Conservation (phyloP, 2,797 vertebrate genomes). For the Sebastes wilsoni region DNA sequence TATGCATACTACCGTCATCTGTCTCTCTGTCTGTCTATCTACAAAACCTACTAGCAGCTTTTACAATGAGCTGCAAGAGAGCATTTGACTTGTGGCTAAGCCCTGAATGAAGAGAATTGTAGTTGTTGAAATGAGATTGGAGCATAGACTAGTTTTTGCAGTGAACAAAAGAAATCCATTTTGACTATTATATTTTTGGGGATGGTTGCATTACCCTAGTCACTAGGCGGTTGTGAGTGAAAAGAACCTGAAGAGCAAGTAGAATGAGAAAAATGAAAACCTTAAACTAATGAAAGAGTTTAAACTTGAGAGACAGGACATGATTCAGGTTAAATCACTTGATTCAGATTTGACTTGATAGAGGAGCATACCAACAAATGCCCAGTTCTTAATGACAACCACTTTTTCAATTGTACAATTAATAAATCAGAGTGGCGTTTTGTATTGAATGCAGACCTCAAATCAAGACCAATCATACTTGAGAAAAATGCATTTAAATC, state of each 20-base stretch:
- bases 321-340: background rate
- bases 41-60: background rate
- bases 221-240: background rate
- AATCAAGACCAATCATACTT: background rate
- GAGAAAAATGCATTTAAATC: background rate
- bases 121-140: background rate
- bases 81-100: background rate
- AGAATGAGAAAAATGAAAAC: background rate
- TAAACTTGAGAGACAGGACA: background rate
- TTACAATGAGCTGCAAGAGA: constrained; percentile 12
- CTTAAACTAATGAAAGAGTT: too few relatives aligned
- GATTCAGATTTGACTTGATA: background rate
- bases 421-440: background rate
- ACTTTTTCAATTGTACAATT: background rate
- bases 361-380: background rate
- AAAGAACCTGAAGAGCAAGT: background rate
- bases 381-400: background rate
- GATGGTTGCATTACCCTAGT: background rate
- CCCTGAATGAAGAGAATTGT: background rate
- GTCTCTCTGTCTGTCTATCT: background rate
- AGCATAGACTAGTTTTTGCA: background rate
- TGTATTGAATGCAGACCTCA: background rate
- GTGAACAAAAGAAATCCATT: background rate
- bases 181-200: too few relatives aligned
- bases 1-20: constrained; percentile 16